phyloP scores from a whole-genome alignment of 1,140 invertebrate genomes.

The Piezodorus guildinii region DNA sequence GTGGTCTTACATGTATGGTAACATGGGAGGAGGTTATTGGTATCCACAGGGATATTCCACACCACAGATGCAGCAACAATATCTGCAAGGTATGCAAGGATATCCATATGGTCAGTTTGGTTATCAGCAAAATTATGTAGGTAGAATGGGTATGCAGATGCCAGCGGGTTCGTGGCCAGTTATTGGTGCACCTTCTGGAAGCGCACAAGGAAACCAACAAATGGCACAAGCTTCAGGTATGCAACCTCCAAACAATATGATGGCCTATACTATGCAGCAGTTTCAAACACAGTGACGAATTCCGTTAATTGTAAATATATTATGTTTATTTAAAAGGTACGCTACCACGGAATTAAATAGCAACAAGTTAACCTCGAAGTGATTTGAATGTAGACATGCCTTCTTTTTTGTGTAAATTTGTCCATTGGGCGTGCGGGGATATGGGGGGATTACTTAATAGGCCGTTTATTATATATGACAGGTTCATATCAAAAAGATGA shows the following conservation, averaged over 20 bases:
- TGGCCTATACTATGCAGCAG: slow-evolving; percentile 15
- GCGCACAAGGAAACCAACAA: slow-evolving; percentile 6
- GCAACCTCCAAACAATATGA: slow-evolving; percentile 7
- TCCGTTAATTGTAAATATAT: background rate
- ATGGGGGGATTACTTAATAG: no score
- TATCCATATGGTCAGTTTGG: slow-evolving; percentile 13
- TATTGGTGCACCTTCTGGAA: slow-evolving; percentile 41
- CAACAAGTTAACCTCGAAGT: no score
- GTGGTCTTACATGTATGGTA: slow-evolving; percentile 21
- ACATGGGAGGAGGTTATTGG: slow-evolving; percentile 22
- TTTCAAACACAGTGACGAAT: slow-evolving; percentile 7
- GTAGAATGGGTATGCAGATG: slow-evolving; percentile 14
- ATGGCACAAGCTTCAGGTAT: slow-evolving; percentile 10
- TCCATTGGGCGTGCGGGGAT: no score
- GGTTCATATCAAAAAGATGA: no score
- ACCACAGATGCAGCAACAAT: slow-evolving; percentile 16
- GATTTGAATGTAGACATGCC: no score
- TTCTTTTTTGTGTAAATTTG: no score
- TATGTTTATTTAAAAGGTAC: no score
- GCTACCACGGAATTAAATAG: no score
- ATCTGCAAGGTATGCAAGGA: slow-evolving; percentile 11
- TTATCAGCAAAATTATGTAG: slow-evolving; percentile 20
- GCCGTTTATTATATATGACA: no score
- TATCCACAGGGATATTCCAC: slow-evolving; percentile 17
- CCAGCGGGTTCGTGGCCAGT: slow-evolving; percentile 29